Conservation (phyloP, 2,888 invertebrate genomes). For the Ophion ellenae region DNA sequence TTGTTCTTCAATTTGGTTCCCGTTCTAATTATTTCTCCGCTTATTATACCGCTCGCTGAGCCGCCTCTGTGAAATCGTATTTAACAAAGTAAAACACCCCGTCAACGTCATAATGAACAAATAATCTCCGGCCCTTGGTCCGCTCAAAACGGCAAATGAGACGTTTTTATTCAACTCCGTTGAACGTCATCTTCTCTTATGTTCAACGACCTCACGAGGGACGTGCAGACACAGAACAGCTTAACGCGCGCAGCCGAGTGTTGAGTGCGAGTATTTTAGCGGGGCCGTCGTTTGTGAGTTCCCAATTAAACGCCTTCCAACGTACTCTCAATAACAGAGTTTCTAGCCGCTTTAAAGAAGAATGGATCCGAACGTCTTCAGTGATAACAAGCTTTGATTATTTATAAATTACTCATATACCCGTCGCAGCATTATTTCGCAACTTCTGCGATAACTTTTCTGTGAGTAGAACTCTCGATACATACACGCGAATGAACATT, state of each 20-base stretch:
- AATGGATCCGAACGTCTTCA: neutral
- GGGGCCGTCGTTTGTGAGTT: constrained; percentile 32
- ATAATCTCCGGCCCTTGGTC: constrained; percentile 35
- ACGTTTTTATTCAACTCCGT: constrained; percentile 13
- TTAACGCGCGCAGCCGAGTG: constrained; percentile 27
- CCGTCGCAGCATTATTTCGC: neutral
- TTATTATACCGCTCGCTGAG: neutral
- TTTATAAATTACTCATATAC: neutral
- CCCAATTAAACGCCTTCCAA: neutral
- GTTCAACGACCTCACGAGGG: neutral
- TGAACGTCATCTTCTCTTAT: constrained; percentile 9
- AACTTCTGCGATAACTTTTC: neutral
- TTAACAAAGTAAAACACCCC: constrained; percentile 31
- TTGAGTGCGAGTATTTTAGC: neutral
- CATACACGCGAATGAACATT: neutral
- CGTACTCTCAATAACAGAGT: constrained; percentile 23
- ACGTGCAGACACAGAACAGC: neutral
- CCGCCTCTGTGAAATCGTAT: constrained; percentile 19
- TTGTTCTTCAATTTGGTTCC: constrained; percentile 1
- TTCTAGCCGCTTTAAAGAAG: constrained; percentile 21
- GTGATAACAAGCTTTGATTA: constrained; percentile 13
- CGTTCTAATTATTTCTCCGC: neutral
- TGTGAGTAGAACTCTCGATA: neutral
- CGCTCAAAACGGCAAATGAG: constrained; percentile 7
- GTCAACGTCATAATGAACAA: constrained; percentile 50